Evolutionary conservation across 2,113 vertebrate genomes (phyloP).

Genomic region (Trochalopteron elliotii): DNA sequence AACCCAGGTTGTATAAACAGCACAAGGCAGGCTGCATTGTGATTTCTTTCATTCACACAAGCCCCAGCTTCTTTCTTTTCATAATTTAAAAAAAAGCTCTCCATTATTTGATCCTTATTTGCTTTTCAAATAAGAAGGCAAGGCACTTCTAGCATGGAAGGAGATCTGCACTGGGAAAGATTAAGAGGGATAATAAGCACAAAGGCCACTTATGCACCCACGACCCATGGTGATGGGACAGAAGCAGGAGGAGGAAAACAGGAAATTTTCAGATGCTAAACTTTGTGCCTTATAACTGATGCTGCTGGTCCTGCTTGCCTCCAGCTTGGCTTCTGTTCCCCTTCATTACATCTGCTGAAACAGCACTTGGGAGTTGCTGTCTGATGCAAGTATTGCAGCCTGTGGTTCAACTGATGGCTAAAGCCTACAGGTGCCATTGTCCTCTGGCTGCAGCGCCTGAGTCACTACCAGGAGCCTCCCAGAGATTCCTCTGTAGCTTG

Average conservation of each 20-base stretch:
- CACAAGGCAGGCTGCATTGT: conserved; percentile 23
- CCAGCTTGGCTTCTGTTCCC: not conserved
- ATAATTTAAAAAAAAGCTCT: not conserved
- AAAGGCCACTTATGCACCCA: conserved; percentile 3
- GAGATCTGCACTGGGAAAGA: not conserved
- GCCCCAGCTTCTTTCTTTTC: not conserved
- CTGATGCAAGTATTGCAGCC: not conserved
- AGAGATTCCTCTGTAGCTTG: not conserved
- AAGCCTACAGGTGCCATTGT: not conserved
- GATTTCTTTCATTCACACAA: conserved; percentile 4
- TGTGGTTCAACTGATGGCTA: not conserved
- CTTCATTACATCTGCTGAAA: not conserved
- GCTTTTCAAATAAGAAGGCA: conserved; percentile 33
- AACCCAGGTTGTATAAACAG: conserved; percentile 51
- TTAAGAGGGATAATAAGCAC: conserved; percentile 16
- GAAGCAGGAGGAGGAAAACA: not conserved
- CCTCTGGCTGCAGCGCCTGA: fast-evolving
- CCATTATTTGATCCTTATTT: conserved; percentile 36
- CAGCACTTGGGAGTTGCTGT: not conserved
- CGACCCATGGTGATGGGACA: not conserved
- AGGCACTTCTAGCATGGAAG: not conserved
- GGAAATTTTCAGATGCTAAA: not conserved
- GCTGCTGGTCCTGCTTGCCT: not conserved
- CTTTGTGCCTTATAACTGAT: not conserved
- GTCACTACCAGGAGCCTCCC: not conserved